Percentiles rank a stretch among this genome's conserved stretches.
Evolutionary conservation across 2,113 vertebrate species (phyloP).

Genomic region (Oreocharis arfaki): DNA sequence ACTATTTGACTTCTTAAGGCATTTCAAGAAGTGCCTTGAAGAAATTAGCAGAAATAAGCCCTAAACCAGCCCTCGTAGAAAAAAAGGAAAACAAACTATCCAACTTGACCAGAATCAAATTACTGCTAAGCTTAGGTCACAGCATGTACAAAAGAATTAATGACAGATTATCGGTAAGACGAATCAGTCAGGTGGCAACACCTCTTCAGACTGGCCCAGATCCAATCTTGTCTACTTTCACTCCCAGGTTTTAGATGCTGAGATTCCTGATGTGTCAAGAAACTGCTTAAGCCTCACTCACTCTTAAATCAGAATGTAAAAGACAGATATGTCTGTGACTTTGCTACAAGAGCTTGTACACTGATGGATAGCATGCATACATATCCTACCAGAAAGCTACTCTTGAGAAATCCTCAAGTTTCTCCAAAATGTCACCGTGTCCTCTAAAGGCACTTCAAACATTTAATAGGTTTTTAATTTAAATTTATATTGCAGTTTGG

Average conservation of each 20-base stretch:
- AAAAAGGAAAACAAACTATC: not conserved
- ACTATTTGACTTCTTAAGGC: not conserved
- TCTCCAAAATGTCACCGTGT: not conserved
- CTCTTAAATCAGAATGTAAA: not conserved
- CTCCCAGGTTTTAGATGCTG: not conserved
- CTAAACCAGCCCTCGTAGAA: not conserved
- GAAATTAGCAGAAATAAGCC: not conserved
- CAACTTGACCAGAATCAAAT: not conserved
- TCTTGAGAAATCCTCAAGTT: not conserved
- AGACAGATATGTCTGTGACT: not conserved
- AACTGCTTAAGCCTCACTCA: not conserved
- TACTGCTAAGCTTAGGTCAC: not conserved
- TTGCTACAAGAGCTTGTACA: not conserved
- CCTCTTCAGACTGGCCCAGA: not conserved
- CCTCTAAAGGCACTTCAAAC: not conserved
- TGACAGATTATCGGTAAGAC: not conserved
- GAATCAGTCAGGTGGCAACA: not conserved
- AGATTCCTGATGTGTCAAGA: not conserved
- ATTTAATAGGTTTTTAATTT: not conserved
- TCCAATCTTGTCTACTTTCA: not conserved
- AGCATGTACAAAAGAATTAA: not conserved
- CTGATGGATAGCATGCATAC: fast-evolving
- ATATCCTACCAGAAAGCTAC: not conserved
- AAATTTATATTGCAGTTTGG: not conserved
- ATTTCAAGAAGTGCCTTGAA: not conserved